Conservation (phyloP, 2,113 vertebrate species). For the Symphodus melops region DNA sequence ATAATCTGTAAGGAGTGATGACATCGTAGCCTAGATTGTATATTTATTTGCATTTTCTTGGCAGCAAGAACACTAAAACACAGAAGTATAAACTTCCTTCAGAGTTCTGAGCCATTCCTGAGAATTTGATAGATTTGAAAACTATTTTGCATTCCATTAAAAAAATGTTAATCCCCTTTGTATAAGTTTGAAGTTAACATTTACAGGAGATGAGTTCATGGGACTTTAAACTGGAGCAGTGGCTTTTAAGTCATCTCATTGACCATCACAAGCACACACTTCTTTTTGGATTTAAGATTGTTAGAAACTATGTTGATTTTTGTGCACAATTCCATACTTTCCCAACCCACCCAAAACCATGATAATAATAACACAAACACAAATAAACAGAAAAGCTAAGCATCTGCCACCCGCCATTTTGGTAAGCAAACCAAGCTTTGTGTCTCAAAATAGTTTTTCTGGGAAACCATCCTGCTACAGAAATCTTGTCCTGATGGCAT, state of each 20-base stretch:
- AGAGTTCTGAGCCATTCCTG: no score
- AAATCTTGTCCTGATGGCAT: slow-evolving; percentile 28
- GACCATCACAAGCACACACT: no score
- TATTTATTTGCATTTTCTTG: no score
- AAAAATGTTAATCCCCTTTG: neutral
- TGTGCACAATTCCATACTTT: neutral
- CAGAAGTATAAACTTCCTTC: no score
- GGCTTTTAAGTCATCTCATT: neutral
- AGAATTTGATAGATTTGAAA: no score
- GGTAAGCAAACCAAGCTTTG: neutral
- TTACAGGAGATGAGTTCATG: neutral
- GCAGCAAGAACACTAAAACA: no score
- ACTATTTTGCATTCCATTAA: no score
- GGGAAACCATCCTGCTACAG: slow-evolving; percentile 1
- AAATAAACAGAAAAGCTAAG: slow-evolving; percentile 2
- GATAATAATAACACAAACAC: slow-evolving; percentile 1
- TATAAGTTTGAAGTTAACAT: neutral
- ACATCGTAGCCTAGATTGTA: no score
- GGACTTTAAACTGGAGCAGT: neutral
- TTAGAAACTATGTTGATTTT: slow-evolving; percentile 33
- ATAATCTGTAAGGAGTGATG: no score
- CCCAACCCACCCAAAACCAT: neutral
- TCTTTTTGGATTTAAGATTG: neutral
- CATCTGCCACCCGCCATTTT: neutral
- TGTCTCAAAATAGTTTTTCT: neutral